Base-by-base conservation (phyloP, 2,888 invertebrate species). In the Chloromyia formosa region DNA sequence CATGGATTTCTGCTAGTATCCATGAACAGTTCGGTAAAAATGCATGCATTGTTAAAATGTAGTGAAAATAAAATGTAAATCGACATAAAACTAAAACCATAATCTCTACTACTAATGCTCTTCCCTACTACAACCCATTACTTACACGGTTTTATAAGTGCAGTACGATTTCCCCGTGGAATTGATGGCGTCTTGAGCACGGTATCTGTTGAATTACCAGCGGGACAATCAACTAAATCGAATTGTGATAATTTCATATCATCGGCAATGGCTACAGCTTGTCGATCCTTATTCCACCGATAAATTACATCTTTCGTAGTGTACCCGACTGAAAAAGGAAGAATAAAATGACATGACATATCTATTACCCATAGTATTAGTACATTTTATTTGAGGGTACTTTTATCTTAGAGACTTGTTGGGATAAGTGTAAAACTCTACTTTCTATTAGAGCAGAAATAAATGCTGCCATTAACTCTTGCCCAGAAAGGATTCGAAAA, bases 241-340 rank as follows among this genome's bases (percentile, higher is more conserved):
- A 94, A 94, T 86, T 94, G 94, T 60, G 93, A 93, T 81, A 94
- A 87, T 85, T 92, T 92, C 90, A 94, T 93, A 83, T 93, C 94
- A 80, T 91, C 90, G 2, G 93, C 92, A 78, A 92, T 92, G 74
- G 91, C 92, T 75, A 94, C 92, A 68, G 85, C 83, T 78, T 92
- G 91, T 54, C 92, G 87, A 64, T 88, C 88, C 76, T 86, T 86
- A 84, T 93, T 92, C 93, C 93, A 93, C 76, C 88, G 87, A 85
- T 93, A 93, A 78, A 92, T 85, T 76, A 93, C 90, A 84, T 93
- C 93, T 75, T 88, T 86, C 22, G 90, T 90, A 74, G 92, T 91
- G 84, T 93, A 93, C 53, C 92, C 93, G 86, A 92, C 92, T 92
- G 84, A 69, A 86, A 84, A 23, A 62, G 1, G 23, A 40, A 42